Evolutionary conservation across 2,113 vertebrate species (phyloP).

Genomic region (Anser cygnoides): DNA sequence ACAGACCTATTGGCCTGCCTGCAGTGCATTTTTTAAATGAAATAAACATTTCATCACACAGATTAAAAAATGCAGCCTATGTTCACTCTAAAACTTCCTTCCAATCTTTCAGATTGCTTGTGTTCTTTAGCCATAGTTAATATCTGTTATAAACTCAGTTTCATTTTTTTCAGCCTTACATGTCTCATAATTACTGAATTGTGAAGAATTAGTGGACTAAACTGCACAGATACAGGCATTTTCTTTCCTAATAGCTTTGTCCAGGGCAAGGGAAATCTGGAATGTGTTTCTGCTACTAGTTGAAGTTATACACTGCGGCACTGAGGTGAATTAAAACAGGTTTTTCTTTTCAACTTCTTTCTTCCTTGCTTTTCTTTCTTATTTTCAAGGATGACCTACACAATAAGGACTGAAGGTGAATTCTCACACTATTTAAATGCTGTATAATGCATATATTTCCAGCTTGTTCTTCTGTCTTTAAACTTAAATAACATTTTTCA

Average conservation of each 20-base stretch:
- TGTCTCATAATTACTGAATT: not conserved
- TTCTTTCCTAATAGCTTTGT: not conserved
- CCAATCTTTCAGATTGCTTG: not conserved
- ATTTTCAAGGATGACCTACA: not conserved
- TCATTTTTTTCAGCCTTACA: not conserved
- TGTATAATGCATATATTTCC: not conserved
- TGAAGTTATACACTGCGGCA: not conserved
- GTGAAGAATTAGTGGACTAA: not conserved
- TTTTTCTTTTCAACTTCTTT: not conserved
- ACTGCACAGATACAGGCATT: not conserved
- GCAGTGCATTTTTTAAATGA: not conserved
- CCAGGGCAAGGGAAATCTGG: not conserved
- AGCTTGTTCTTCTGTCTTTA: not conserved
- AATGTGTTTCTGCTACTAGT: not conserved
- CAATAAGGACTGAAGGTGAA: not conserved
- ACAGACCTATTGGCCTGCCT: not conserved
- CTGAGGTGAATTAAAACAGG: not conserved
- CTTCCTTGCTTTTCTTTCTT: not conserved
- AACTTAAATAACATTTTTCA: constrained; percentile 7
- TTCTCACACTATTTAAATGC: not conserved
- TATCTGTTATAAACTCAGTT: not conserved
- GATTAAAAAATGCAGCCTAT: not conserved
- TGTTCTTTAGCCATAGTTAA: not conserved
- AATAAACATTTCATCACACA: not conserved
- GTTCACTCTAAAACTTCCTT: not conserved